Percentiles rank a stretch among this genome's conserved stretches.
Evolutionary conservation across 2,113 vertebrate genomes (phyloP).

Genomic region (Andinoacara biseriatus): DNA sequence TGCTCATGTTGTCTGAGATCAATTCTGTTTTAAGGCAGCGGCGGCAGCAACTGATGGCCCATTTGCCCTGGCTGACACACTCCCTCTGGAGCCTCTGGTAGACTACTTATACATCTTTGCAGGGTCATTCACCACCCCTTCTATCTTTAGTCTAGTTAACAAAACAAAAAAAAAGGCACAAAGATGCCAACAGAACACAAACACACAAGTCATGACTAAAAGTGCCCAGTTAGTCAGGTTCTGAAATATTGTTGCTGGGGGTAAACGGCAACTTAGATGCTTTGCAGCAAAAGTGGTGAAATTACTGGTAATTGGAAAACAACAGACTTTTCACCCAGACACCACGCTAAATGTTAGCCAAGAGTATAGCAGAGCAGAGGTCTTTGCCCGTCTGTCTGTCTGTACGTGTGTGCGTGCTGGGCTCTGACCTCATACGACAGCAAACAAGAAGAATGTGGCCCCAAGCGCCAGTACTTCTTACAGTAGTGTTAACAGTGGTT

Average conservation of each 20-base stretch:
- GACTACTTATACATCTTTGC: conserved; percentile 33
- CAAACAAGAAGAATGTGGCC: neutral
- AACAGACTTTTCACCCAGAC: conserved; percentile 23
- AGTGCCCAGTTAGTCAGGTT: conserved; percentile 15
- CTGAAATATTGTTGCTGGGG: neutral
- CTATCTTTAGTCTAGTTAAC: conserved; percentile 37
- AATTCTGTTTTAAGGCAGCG: conserved; percentile 41
- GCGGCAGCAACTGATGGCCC: conserved; percentile 31
- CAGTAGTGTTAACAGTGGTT: neutral
- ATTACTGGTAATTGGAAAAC: neutral
- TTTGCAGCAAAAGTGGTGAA: conserved; percentile 7
- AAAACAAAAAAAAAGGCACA: conserved; percentile 19
- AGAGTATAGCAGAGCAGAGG: conserved; percentile 2
- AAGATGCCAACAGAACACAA: conserved; percentile 15
- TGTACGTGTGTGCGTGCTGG: neutral
- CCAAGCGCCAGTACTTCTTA: neutral
- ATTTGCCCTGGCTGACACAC: conserved; percentile 48
- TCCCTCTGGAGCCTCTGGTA: conserved; percentile 45
- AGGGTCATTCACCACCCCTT: conserved; percentile 12
- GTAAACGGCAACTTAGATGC: neutral
- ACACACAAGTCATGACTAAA: conserved; percentile 13
- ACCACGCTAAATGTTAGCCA: neutral
- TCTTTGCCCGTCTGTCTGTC: neutral
- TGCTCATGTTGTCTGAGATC: conserved; percentile 50
- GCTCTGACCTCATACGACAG: conserved; percentile 33